Evolutionary conservation across 2,113 vertebrate species (phyloP).

Genomic region (Tupaia chinensis): DNA sequence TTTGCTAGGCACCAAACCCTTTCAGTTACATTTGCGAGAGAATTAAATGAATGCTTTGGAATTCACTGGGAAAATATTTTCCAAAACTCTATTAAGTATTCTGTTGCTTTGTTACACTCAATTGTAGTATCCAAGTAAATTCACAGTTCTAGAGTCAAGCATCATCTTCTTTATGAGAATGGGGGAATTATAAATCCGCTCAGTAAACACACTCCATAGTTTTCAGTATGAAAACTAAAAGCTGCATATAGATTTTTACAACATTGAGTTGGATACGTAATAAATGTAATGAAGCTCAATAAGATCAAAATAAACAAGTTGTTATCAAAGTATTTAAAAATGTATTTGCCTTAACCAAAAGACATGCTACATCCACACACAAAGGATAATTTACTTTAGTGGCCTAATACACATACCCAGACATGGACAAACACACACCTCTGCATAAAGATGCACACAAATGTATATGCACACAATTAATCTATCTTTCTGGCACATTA

Average conservation of each 20-base stretch:
- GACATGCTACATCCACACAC: not conserved
- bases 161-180: not conserved
- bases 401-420: not conserved
- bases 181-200: not conserved
- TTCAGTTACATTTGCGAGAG: not conserved
- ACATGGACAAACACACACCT: too few relatives aligned
- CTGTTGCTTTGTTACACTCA: not conserved
- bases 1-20: not conserved
- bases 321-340: not conserved
- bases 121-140: not conserved
- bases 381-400: not conserved
- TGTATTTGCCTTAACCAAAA: not conserved
- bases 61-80: not conserved
- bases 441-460: not conserved
- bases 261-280: not conserved
- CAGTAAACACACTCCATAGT: not conserved
- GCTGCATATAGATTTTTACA: not conserved
- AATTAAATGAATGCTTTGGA: not conserved
- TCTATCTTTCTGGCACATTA: not conserved
- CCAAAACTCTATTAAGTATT: not conserved
- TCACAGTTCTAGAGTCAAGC: not conserved
- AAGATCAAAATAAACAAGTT: not conserved
- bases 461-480: not conserved
- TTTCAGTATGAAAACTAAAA: not conserved
- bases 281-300: not conserved